phyloP scores from a whole-genome alignment of 2,888 invertebrate genomes.

The Pterostichus niger region DNA sequence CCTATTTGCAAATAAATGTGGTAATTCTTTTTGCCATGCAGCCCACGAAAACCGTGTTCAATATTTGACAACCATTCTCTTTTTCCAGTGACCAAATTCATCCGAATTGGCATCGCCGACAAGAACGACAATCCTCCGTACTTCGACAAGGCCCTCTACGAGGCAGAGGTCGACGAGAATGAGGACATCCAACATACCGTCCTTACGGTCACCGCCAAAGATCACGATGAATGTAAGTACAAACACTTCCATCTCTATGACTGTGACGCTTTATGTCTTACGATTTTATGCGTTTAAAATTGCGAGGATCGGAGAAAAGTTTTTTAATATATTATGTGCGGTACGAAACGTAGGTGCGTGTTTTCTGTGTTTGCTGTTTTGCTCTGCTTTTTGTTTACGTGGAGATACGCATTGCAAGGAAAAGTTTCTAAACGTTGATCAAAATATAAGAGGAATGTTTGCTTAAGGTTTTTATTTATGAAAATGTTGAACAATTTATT shows the following conservation, averaged over 20 bases:
- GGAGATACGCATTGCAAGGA: neutral
- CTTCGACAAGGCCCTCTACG: slow-evolving; percentile 97
- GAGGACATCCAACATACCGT: slow-evolving; percentile 98
- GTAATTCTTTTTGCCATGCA: too few species aligned
- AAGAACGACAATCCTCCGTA: slow-evolving; percentile 99
- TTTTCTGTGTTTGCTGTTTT: slow-evolving; percentile 1
- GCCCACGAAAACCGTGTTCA: too few species aligned
- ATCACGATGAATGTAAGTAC: slow-evolving; percentile 98
- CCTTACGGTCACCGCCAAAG: slow-evolving; percentile 98
- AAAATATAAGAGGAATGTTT: too few species aligned
- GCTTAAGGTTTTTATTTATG: too few species aligned
- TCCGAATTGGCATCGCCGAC: slow-evolving; percentile 98
- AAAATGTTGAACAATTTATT: too few species aligned
- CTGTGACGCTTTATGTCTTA: neutral
- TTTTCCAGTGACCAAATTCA: slow-evolving; percentile 97
- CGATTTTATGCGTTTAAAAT: slow-evolving; percentile 23
- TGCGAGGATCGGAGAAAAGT: slow-evolving; percentile 8
- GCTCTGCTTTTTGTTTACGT: neutral
- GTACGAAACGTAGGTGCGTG: slow-evolving; percentile 22
- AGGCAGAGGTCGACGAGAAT: slow-evolving; percentile 98
- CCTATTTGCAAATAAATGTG: too few species aligned
- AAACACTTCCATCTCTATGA: neutral
- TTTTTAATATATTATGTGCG: slow-evolving; percentile 38
- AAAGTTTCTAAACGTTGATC: neutral
- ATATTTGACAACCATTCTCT: too few species aligned